These are phyloP conservation scores for Terrapene triunguis DNA, from an alignment of 2,113 vertebrate species.

Conservation along the genomic window DNA sequence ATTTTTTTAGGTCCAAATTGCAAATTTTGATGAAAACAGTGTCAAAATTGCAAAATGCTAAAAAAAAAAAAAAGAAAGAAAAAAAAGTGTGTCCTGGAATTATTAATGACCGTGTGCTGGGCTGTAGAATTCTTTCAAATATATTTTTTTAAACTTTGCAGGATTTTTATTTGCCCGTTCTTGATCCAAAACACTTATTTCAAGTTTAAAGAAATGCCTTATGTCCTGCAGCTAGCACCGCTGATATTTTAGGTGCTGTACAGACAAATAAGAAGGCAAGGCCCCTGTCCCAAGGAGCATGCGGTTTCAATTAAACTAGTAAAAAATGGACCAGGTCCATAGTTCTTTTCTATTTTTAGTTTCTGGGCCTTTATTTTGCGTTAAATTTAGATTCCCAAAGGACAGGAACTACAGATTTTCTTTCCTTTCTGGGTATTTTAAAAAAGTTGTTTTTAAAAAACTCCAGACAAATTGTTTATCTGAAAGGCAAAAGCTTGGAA, in stretches of 20 bases:
- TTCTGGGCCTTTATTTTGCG: not conserved
- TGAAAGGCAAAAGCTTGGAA: constrained; percentile 58
- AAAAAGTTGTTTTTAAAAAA: not conserved
- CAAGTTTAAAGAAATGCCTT: accelerated
- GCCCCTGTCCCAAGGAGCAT: not conserved
- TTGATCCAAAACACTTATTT: accelerated
- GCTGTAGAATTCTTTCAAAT: not conserved
- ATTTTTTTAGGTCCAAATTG: not conserved
- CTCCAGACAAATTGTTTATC: constrained; percentile 27
- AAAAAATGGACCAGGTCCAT: not conserved
- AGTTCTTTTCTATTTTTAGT: not conserved
- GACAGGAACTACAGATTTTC: not conserved
- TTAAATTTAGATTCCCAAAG: not conserved
- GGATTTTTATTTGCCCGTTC: not conserved
- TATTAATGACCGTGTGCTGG: not conserved
- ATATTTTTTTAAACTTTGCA: accelerated
- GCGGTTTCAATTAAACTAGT: no score
- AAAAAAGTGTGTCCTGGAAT: not conserved
- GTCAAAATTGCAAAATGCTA: not conserved
- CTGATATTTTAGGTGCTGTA: no score
- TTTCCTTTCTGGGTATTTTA: constrained; percentile 28
- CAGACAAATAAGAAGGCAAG: not conserved
- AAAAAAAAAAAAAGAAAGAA: not conserved
- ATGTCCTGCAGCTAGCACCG: accelerated
- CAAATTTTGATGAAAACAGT: not conserved